These are phyloP conservation scores for Cephus rjabovi DNA, from an alignment of 2,888 invertebrate genomes.

Conservation along the genomic window DNA sequence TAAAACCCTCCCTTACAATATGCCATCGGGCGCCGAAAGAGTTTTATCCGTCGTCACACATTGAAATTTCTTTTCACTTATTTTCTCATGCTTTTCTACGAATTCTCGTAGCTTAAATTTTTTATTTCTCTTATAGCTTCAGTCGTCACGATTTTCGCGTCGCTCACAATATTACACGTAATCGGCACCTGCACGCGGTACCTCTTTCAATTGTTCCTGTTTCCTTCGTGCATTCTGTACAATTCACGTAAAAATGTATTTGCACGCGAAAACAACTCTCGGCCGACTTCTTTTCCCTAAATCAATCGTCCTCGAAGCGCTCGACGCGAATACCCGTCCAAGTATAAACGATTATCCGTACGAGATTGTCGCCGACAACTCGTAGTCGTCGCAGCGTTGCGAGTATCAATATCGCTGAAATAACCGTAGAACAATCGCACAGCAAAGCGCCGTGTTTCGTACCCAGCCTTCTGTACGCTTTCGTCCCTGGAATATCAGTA, in stretches of 20 bases:
- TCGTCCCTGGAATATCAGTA: background rate
- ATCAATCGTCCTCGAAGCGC: background rate
- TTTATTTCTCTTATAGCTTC: background rate
- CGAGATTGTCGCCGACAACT: background rate
- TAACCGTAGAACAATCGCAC: background rate
- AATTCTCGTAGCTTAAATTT: background rate
- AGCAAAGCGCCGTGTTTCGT: no score
- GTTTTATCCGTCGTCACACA: background rate
- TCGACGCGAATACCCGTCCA: background rate
- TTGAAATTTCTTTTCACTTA: slow-evolving; percentile 9
- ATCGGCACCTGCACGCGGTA: background rate
- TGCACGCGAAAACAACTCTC: background rate
- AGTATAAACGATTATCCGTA: background rate
- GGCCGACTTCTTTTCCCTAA: background rate
- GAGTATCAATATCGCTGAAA: background rate
- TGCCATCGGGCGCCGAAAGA: background rate
- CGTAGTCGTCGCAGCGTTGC: background rate
- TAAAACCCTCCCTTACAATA: background rate
- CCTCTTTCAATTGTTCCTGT: background rate
- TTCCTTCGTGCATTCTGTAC: background rate
- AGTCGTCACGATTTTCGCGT: background rate
- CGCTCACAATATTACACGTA: background rate
- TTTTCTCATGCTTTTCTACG: background rate
- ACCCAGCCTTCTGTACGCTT: background rate
- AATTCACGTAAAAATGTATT: background rate